phyloP scores from a whole-genome alignment of 2,113 vertebrate genomes.

The Sapajus apella region DNA sequence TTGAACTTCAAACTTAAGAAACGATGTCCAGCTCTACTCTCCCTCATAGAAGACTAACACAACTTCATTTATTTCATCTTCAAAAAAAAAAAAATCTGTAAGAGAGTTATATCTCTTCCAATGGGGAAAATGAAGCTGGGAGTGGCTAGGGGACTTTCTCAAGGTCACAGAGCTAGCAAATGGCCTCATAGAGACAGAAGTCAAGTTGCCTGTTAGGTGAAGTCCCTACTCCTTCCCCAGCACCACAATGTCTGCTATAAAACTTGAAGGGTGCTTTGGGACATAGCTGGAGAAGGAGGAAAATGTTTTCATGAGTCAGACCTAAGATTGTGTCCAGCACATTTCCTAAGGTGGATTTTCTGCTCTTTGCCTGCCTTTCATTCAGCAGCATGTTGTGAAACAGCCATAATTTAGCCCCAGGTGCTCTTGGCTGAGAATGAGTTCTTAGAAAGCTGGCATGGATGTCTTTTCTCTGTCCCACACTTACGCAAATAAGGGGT shows the following conservation, averaged over 20 bases:
- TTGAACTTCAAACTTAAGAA: neutral
- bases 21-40: neutral
- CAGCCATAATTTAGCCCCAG: neutral
- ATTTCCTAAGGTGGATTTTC: neutral
- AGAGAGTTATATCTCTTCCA: neutral
- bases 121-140: neutral
- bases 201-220: neutral
- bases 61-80: neutral
- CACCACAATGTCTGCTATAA: neutral
- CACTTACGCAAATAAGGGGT: conserved; percentile 24
- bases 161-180: neutral
- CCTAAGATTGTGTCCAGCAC: neutral
- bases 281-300: neutral
- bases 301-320: neutral
- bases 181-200: neutral
- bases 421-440: conserved; percentile 8
- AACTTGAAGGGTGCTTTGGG: neutral
- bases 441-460: conserved; percentile 56
- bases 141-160: neutral
- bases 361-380: neutral
- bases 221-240: neutral
- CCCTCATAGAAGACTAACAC: neutral
- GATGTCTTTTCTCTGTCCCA: neutral
- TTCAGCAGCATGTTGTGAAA: neutral
- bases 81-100: neutral